A percentile compares a stretch with the other conserved stretches of the same genome.
These are phyloP conservation scores for Anableps anableps DNA, from an alignment of 2,797 vertebrate genomes.

Conservation along the genomic window DNA sequence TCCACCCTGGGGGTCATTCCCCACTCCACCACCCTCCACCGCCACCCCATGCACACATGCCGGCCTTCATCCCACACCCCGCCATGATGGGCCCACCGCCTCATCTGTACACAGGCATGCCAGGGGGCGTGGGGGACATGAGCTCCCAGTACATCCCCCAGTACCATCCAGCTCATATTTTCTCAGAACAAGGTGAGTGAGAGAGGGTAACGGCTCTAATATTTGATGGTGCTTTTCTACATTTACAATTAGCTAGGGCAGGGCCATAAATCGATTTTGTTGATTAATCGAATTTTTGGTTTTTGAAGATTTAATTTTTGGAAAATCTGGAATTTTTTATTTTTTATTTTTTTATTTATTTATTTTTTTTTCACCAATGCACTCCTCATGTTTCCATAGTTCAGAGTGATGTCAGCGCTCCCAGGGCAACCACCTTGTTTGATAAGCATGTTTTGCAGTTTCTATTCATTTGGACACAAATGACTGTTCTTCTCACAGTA, in stretches of 20 bases:
- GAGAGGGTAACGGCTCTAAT: not conserved
- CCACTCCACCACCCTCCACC: conserved; percentile 92
- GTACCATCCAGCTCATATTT: conserved; percentile 93
- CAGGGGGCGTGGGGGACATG: conserved; percentile 90
- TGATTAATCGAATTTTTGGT: too few species aligned
- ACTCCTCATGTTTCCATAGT: too few species aligned
- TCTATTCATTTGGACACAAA: too few species aligned
- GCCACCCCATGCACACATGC: conserved; percentile 90
- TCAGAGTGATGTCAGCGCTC: too few species aligned
- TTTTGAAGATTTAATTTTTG: too few species aligned
- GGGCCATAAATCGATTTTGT: too few species aligned
- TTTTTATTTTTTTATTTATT: too few species aligned
- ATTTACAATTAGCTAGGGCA: conserved; percentile 6
- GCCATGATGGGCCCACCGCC: conserved; percentile 92
- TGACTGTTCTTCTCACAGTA: too few species aligned
- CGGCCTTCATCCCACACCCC: conserved; percentile 94
- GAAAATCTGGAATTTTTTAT: too few species aligned
- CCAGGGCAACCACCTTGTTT: too few species aligned
- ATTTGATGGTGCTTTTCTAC: conserved; percentile 2
- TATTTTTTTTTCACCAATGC: too few species aligned
- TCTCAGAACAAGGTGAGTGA: conserved; percentile 92
- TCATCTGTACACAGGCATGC: conserved; percentile 90
- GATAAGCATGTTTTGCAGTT: too few species aligned
- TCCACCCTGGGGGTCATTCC: conserved; percentile 92
- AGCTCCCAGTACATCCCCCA: conserved; percentile 93